phyloP scores from a whole-genome alignment of 1,140 invertebrate genomes.

The Hycleus phaleratus region DNA sequence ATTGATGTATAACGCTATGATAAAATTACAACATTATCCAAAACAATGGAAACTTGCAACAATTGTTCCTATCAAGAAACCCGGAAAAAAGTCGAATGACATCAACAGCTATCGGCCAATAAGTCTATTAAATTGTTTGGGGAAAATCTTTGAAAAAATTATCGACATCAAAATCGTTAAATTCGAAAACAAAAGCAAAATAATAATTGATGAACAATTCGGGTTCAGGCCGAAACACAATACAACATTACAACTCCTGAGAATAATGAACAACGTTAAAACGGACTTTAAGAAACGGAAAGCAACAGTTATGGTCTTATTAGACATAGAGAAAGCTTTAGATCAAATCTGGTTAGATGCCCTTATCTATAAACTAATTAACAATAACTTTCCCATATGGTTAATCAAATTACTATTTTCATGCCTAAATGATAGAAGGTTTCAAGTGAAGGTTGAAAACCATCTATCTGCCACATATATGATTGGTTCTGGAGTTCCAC shows the following conservation, averaged over 20 bases:
- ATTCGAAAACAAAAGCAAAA: not conserved
- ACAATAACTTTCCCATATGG: slow-evolving; percentile 3
- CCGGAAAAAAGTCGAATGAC: not conserved
- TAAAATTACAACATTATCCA: not conserved
- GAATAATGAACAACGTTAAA: slow-evolving; percentile 23
- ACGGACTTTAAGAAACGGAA: slow-evolving; percentile 17
- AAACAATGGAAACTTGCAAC: not conserved
- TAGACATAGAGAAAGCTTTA: slow-evolving; percentile 30
- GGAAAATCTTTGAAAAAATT: not conserved
- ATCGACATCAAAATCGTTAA: slow-evolving; percentile 2
- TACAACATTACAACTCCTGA: slow-evolving; percentile 21
- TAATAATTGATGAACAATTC: slow-evolving; percentile 14
- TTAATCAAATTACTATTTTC: slow-evolving; percentile 18
- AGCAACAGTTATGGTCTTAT: slow-evolving; percentile 3
- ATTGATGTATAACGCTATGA: not conserved
- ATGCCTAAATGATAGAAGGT: slow-evolving; percentile 18
- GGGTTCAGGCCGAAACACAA: slow-evolving; percentile 16
- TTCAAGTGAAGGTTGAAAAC: slow-evolving; percentile 17
- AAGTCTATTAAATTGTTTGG: not conserved
- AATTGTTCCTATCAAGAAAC: not conserved
- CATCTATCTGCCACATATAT: slow-evolving; percentile 5
- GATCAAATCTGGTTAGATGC: slow-evolving; percentile 29
- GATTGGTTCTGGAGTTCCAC: slow-evolving; percentile 27
- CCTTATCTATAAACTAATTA: slow-evolving; percentile 13
- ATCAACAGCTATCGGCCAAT: not conserved